Evolutionary conservation across 2,888 invertebrate species (phyloP), one percentile per base, ranked within the genome.

Genomic region (Empis stercorea): DNA sequence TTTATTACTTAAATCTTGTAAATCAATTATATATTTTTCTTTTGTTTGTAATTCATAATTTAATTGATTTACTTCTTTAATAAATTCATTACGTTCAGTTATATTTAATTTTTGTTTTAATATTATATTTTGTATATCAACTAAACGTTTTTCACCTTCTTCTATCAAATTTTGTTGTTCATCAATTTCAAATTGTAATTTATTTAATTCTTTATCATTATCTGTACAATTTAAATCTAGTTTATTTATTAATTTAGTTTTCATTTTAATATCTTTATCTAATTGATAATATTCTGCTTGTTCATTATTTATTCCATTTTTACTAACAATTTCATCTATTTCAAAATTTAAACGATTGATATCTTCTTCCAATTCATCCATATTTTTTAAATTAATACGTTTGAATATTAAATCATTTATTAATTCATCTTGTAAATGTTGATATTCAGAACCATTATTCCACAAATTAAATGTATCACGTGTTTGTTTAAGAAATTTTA

Each of bases 401-500:
- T 54, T 57, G 30, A 48, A 54, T 3, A 65, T 56, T 1, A 66
- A 48, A 16, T 49, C 47, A 46, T 65, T 59, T 10, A 60, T 50
- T 1, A 58, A 57, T 3, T 53, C 47, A 3, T 52, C 45, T 48
- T 64, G 57, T 4, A 63, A 36, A 9, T 50, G 51, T 4, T 51
- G 65, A 1, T 61, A 58, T 34, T 55, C 52, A n/a, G 51, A 44
- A 2, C 42, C 37, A 15, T 51, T 53, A 27, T 53, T 54, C 54
- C 55, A 55, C 6, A 49, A 40, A 9, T 16, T 17, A 38, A 38
- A 38, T 13, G 14, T 13, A 13, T 52, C 5, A 56, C 54, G 5
- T 60, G 55, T 10, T 61, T 61, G 41, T 66, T 61, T 65, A 65
- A 65, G 20, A 63, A 42, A 6, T 51, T 48, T 59, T 52, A 27